These are phyloP conservation scores for Osmoderma eremita DNA, from an alignment of 2,888 invertebrate species.

Conservation along the genomic window DNA sequence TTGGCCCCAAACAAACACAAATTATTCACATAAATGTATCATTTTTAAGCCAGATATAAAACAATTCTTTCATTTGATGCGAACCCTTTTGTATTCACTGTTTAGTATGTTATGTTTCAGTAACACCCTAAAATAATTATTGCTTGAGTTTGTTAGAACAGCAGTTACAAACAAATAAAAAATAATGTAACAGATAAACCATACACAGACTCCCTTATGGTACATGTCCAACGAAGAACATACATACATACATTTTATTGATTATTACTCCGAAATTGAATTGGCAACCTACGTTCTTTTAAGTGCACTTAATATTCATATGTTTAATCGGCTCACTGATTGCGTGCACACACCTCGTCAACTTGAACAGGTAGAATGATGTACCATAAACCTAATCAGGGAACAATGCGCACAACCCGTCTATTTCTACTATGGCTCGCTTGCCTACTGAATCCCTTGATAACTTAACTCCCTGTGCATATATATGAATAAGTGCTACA, in stretches of 20 bases:
- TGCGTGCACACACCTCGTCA: constrained; percentile 11
- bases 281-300: neutral
- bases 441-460: constrained; percentile 16
- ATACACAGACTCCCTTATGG: no score
- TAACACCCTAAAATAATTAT: no score
- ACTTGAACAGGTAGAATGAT: constrained; percentile 1
- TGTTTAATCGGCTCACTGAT: constrained; percentile 17
- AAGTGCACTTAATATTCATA: neutral
- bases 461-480: neutral
- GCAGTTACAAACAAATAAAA: no score
- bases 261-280: constrained; percentile 14
- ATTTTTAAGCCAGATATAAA: no score
- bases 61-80: no score
- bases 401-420: neutral
- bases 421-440: neutral
- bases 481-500: constrained; percentile 32
- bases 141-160: no score
- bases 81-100: no score
- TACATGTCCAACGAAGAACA: no score
- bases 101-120: no score
- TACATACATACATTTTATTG: neutral
- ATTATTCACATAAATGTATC: no score
- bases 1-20: no score
- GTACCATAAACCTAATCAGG: neutral
- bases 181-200: no score